Conservation (phyloP, 64 coral and sea anemone species). For the Montipora sp. region DNA sequence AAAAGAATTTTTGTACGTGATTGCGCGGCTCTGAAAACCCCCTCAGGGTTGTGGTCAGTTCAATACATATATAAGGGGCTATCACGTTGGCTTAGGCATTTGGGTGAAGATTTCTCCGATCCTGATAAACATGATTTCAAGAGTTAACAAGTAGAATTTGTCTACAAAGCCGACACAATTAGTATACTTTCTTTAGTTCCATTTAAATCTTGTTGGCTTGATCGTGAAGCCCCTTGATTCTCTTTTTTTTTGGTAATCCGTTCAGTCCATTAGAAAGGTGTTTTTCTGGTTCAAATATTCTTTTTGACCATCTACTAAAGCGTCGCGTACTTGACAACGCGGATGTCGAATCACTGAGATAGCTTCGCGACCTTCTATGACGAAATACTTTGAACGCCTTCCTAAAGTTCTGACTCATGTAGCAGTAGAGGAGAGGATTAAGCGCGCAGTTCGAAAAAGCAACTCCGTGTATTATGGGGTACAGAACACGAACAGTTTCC, state of each 20-base stretch:
- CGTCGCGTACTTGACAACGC: not conserved
- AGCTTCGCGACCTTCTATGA: constrained; percentile 3
- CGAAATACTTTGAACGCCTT: constrained; percentile 59
- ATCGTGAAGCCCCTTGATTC: not conserved
- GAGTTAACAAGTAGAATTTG: not conserved
- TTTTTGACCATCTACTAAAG: constrained; percentile 4
- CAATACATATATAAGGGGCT: too few relatives aligned
- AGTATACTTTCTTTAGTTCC: not conserved
- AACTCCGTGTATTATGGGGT: constrained; percentile 53
- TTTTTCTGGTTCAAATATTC: not conserved
- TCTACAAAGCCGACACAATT: constrained; percentile 7
- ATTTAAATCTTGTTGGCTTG: not conserved
- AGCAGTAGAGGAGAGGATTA: constrained; percentile 85
- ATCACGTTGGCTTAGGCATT: too few relatives aligned
- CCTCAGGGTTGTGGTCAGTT: too few relatives aligned
- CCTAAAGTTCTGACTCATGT: constrained; percentile 89
- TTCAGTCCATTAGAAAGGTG: not conserved
- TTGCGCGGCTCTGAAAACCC: too few relatives aligned
- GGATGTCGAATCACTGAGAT: not conserved
- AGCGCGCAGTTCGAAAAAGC: constrained; percentile 83
- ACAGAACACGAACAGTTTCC: constrained; percentile 6
- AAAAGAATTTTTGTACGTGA: too few relatives aligned
- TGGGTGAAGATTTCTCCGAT: too few relatives aligned
- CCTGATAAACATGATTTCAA: too few relatives aligned
- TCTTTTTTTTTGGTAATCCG: not conserved